A percentile compares a stretch with the other conserved stretches of the same genome.
These are phyloP conservation scores for Octodon degus DNA, from an alignment of 2,113 vertebrate species.

Conservation along the genomic window DNA sequence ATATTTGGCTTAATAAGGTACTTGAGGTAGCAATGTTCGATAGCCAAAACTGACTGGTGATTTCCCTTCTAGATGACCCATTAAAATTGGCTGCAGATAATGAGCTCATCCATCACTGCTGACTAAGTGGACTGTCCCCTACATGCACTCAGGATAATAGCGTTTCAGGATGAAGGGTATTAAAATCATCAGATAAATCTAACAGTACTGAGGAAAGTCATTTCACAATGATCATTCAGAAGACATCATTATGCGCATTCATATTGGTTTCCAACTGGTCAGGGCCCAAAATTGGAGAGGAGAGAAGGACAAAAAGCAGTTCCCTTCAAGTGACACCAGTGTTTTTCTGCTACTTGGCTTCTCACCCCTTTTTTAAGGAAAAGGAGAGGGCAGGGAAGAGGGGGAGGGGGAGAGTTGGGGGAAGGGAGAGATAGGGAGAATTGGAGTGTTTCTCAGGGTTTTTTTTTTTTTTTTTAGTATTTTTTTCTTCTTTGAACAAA, in stretches of 20 bases:
- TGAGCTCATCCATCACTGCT: slow-evolving; percentile 82
- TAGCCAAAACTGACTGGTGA: slow-evolving; percentile 75
- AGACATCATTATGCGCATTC: slow-evolving; percentile 60
- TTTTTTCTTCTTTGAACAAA: slow-evolving; percentile 47
- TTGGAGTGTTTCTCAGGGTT: background rate
- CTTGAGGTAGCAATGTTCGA: slow-evolving; percentile 71
- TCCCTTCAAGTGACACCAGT: slow-evolving; percentile 53
- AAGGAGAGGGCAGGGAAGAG: background rate
- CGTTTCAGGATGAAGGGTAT: slow-evolving; percentile 77
- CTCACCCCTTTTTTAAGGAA: background rate
- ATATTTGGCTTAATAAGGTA: slow-evolving; percentile 79
- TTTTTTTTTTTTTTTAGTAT: background rate
- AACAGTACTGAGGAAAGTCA: slow-evolving; percentile 65
- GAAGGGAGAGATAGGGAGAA: background rate
- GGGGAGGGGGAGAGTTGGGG: background rate
- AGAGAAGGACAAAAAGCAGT: slow-evolving; percentile 33
- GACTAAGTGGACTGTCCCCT: slow-evolving; percentile 76
- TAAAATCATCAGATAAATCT: slow-evolving; percentile 82
- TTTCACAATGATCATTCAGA: slow-evolving; percentile 69
- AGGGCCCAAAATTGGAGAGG: slow-evolving; percentile 21
- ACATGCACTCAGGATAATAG: slow-evolving; percentile 80
- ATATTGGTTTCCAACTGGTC: slow-evolving; percentile 58
- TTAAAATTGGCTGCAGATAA: slow-evolving; percentile 81
- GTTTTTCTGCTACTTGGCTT: slow-evolving; percentile 56
- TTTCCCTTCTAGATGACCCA: slow-evolving; percentile 79